Evolutionary conservation across 2,888 invertebrate genomes (phyloP), one percentile per base, ranked within the genome.

Genomic region (Dexiosoma caninum): DNA sequence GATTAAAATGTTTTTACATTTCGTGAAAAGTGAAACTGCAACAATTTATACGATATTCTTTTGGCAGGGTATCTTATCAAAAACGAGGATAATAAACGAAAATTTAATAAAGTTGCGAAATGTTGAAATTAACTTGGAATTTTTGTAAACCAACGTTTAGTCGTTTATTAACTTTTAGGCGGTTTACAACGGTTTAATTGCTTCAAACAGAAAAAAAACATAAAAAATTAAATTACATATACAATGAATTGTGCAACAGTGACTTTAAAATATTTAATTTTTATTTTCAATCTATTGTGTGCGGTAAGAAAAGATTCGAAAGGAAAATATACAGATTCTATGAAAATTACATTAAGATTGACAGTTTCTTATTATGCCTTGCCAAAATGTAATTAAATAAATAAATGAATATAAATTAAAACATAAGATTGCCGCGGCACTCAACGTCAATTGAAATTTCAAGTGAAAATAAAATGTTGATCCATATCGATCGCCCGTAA

Each of bases 231-330:
- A 27, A 27, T 10, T n/a, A 2, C 8, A 75, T n/a, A 2, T 7
- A 75, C 74, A 84, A 86, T 87, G 86, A 83, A 85, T 83, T 88
- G 83, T 83, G 84, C 86, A 81, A 85, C 85, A 67, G 78, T 77
- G 30, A 83, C 84, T 64, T 85, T 87, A 51, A 87, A 85, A 81
- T 85, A 84, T 71, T 67, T 85, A 30, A 83, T 85, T 21, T 85
- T 86, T 46, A 40, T 85, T n/a, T 85, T 85, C 72, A 87, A 87
- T 74, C 80, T 84, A 12, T 64, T 88, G 42, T 87, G 86, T 69
- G 84, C 83, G 85, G 87, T 87, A 72, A 87, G 87, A n/a, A 27
- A 27, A 12, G n/a, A n/a, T 49, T 49, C n/a, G 2, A 49, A 23
- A 23, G 8, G 7, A 6, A 19, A 12, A n/a, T n/a, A n/a, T n/a